phyloP scores from a whole-genome alignment of 1,140 invertebrate species.

The Drosophila miranda region DNA sequence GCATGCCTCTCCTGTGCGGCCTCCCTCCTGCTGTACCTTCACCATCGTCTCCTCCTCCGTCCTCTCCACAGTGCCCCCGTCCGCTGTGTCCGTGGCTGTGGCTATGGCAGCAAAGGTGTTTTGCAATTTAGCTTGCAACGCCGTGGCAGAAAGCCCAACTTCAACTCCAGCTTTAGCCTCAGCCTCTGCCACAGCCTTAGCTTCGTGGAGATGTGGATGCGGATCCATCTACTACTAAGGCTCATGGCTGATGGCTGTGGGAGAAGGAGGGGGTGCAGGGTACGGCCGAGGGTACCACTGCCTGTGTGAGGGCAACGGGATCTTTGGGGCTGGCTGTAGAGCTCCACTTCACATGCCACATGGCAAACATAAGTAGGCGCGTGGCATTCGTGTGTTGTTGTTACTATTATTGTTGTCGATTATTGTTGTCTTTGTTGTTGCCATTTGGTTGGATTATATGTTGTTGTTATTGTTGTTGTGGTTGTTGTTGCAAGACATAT shows the following conservation, averaged over 20 bases:
- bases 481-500: slow-evolving; percentile 50
- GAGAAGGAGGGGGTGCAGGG: not conserved
- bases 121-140: slow-evolving; percentile 78
- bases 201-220: slow-evolving; percentile 43
- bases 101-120: slow-evolving; percentile 77
- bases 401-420: slow-evolving; percentile 79
- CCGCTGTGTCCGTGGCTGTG: not conserved
- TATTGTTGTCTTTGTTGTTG: slow-evolving; percentile 63
- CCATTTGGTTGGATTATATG: slow-evolving; percentile 1
- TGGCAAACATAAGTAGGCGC: slow-evolving; percentile 80
- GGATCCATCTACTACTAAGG: slow-evolving; percentile 57
- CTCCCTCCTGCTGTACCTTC: slow-evolving; percentile 21
- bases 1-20: slow-evolving; percentile 11
- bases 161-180: slow-evolving; percentile 13
- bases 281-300: slow-evolving; percentile 1
- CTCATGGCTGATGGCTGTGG: slow-evolving; percentile 31
- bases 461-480: slow-evolving; percentile 26
- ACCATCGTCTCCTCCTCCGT: slow-evolving; percentile 2
- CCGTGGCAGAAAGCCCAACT: slow-evolving; percentile 55
- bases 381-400: slow-evolving; percentile 81
- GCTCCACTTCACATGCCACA: slow-evolving; percentile 79
- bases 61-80: slow-evolving; percentile 6
- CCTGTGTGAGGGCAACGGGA: slow-evolving; percentile 51
- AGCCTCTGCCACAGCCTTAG: slow-evolving; percentile 20
- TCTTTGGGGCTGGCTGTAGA: slow-evolving; percentile 25